Conservation (phyloP, 2,797 vertebrate genomes). For the Liasis olivaceus region DNA sequence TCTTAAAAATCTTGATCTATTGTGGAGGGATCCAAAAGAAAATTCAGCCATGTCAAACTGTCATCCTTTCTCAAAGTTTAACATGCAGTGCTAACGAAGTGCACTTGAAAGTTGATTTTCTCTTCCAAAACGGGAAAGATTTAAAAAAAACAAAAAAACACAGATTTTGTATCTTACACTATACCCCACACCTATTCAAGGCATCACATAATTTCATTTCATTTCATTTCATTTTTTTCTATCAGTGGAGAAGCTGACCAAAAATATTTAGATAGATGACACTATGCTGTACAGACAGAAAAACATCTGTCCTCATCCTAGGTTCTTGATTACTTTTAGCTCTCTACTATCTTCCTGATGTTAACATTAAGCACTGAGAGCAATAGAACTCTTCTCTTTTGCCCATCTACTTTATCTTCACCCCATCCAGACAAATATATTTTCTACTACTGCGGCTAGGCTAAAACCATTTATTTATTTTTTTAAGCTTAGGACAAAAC, state of each 20-base stretch:
- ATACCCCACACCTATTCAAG: constrained; percentile 1
- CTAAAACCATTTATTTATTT: neutral
- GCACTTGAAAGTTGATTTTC: neutral
- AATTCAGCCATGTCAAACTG: neutral
- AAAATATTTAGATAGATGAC: constrained; percentile 67
- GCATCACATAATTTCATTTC: constrained; percentile 47
- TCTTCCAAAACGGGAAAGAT: neutral
- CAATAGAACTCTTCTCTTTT: constrained; percentile 28
- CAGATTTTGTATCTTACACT: neutral
- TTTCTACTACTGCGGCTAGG: neutral
- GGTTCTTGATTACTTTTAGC: constrained; percentile 61
- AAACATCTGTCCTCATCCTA: constrained; percentile 65
- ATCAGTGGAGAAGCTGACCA: constrained; percentile 57
- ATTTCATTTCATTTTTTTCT: constrained; percentile 61
- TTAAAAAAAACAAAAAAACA: too few relatives aligned
- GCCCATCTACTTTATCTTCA: neutral
- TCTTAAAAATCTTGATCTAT: neutral
- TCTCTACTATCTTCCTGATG: constrained; percentile 53
- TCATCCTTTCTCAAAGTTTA: neutral
- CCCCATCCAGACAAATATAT: neutral
- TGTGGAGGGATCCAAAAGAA: neutral
- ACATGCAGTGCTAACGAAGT: neutral
- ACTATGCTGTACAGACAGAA: constrained; percentile 60
- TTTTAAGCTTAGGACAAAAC: neutral
- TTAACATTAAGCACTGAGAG: constrained; percentile 29